These are phyloP conservation scores for Trichopoda pennipes DNA, from an alignment of 2,888 invertebrate genomes.

Conservation along the genomic window DNA sequence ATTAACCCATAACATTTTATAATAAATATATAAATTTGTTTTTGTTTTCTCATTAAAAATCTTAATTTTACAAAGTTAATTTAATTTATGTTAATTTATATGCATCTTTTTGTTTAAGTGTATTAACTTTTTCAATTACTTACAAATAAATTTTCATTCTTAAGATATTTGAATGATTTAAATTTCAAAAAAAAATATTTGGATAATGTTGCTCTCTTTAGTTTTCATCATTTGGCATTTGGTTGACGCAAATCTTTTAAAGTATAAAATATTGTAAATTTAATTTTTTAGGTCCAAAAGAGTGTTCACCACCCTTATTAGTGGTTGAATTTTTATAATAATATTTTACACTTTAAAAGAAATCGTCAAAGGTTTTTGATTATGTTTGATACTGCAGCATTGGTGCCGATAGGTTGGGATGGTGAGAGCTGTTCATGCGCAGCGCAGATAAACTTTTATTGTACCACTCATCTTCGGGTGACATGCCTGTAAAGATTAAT, in stretches of 20 bases:
- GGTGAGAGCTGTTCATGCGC: conserved; percentile 97
- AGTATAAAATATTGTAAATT: conserved; percentile 63
- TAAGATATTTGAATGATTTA: background rate
- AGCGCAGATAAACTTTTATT: conserved; percentile 98
- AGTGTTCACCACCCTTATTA: background rate
- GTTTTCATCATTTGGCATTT: conserved; percentile 4
- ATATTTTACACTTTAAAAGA: conserved; percentile 78
- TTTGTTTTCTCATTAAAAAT: conserved; percentile 41
- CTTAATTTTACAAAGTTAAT: conserved; percentile 29
- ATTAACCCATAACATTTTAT: too few relatives aligned
- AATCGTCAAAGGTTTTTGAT: conserved; percentile 83
- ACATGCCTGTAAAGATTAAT: conserved; percentile 90
- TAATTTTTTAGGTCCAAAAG: conserved; percentile 6
- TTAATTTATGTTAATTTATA: background rate
- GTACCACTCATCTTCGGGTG: conserved; percentile 98
- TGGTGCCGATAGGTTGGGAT: conserved; percentile 96
- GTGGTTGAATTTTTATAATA: conserved; percentile 54
- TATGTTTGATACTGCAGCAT: conserved; percentile 99
- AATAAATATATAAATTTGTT: background rate
- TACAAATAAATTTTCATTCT: conserved; percentile 56
- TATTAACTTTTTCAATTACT: conserved; percentile 33
- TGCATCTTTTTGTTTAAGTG: conserved; percentile 1
- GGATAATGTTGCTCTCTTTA: conserved; percentile 39
- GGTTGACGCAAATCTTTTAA: conserved; percentile 63
- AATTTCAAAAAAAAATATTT: conserved; percentile 44